Conservation (phyloP, 1,140 invertebrate genomes). For the Tetragonula clypearis region DNA sequence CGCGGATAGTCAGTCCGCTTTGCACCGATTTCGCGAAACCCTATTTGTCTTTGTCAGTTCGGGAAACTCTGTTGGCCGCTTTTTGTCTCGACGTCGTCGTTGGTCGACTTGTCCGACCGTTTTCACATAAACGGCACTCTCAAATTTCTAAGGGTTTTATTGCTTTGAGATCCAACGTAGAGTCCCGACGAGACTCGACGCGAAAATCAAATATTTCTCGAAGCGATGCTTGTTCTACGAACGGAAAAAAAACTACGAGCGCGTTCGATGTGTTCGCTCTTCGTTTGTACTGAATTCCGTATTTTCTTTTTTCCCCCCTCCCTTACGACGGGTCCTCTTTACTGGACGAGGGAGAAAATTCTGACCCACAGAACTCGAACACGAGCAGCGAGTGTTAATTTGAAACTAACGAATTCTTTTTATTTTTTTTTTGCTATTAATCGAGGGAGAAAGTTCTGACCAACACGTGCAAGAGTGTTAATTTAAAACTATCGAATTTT, state of each 20-base stretch:
- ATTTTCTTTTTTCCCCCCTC: background rate
- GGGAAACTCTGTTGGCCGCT: constrained; percentile 8
- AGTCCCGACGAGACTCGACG: background rate
- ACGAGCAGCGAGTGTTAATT: background rate
- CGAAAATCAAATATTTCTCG: background rate
- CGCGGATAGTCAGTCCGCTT: background rate
- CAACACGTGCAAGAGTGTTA: no score
- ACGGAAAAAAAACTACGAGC: background rate
- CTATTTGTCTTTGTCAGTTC: constrained; percentile 55
- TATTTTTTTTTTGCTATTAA: background rate
- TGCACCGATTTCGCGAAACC: background rate
- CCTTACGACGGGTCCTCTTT: background rate
- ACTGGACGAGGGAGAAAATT: background rate
- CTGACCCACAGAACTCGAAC: background rate
- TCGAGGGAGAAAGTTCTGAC: background rate
- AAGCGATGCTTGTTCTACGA: background rate
- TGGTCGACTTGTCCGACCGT: no score
- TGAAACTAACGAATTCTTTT: no score
- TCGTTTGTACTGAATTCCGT: background rate
- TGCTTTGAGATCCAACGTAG: no score
- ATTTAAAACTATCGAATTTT: no score
- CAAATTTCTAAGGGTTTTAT: background rate
- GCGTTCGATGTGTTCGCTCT: background rate
- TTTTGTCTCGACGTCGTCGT: constrained; percentile 3
- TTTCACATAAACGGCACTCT: background rate